Evolutionary conservation across 2,797 vertebrate genomes (phyloP).

Genomic region (Sebastes itinus): DNA sequence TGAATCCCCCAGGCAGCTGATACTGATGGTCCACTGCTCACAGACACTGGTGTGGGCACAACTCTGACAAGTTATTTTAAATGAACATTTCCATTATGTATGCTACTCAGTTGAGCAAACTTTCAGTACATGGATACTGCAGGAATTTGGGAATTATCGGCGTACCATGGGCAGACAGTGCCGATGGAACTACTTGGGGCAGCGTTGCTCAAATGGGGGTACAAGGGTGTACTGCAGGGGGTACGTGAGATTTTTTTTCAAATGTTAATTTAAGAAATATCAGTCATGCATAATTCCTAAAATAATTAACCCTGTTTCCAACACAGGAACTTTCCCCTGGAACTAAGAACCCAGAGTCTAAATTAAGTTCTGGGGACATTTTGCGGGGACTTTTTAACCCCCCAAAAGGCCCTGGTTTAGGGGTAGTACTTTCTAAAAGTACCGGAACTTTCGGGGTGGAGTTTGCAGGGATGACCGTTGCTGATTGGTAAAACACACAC

Average conservation of each 20-base stretch:
- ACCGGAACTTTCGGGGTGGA: no score
- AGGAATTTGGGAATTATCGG: no score
- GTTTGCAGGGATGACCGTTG: no score
- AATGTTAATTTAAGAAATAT: neutral
- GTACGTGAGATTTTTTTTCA: neutral
- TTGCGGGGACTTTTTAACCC: no score
- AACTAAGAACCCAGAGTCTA: no score
- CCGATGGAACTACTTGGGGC: neutral
- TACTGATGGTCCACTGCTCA: neutral
- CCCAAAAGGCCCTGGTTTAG: no score
- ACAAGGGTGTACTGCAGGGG: no score
- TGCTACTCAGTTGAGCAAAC: neutral
- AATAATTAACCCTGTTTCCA: neutral
- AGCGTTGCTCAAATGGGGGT: neutral
- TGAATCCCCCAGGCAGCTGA: neutral
- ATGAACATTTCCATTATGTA: neutral
- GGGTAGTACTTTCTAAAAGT: no score
- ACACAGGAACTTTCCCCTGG: no score
- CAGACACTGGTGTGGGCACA: neutral
- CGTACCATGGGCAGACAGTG: neutral
- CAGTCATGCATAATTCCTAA: neutral
- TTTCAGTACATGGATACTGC: neutral
- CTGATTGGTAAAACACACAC: no score
- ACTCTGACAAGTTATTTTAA: neutral
- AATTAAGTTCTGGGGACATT: no score